phyloP scores from a whole-genome alignment of 2,797 vertebrate genomes.

The Crax fasciolata region DNA sequence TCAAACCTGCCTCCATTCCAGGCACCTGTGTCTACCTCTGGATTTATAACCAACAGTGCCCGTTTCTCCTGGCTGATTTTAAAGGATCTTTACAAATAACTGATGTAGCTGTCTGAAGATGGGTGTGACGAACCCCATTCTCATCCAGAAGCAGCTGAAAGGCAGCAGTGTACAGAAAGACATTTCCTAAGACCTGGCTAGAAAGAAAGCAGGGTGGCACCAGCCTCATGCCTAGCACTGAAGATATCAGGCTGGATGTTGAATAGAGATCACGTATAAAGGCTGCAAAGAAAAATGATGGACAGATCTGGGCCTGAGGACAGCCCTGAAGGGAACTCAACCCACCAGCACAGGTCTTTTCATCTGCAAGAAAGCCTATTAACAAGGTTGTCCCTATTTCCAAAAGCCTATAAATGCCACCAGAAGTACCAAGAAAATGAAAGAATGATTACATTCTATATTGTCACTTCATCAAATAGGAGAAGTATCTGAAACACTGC shows the following conservation, averaged over 20 bases:
- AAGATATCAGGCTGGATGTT: not conserved
- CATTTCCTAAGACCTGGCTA: not conserved
- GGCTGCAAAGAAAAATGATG: not conserved
- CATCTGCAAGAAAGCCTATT: not conserved
- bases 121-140: not conserved
- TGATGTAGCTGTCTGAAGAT: not conserved
- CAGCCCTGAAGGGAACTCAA: not conserved
- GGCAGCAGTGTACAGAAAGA: not conserved
- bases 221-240: not conserved
- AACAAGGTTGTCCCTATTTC: not conserved
- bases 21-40: not conserved
- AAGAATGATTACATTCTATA: not conserved
- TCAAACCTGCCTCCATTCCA: not conserved
- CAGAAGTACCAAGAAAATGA: not conserved
- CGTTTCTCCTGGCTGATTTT: not conserved
- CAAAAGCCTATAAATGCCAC: not conserved
- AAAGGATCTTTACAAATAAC: not conserved
- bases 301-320: not conserved
- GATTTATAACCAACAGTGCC: not conserved
- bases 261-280: not conserved
- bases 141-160: not conserved
- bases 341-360: not conserved
- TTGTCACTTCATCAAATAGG: not conserved
- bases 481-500: not conserved
- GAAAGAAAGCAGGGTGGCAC: not conserved